Conservation (phyloP, 1,140 invertebrate genomes). For the Drosophila repletoides region DNA sequence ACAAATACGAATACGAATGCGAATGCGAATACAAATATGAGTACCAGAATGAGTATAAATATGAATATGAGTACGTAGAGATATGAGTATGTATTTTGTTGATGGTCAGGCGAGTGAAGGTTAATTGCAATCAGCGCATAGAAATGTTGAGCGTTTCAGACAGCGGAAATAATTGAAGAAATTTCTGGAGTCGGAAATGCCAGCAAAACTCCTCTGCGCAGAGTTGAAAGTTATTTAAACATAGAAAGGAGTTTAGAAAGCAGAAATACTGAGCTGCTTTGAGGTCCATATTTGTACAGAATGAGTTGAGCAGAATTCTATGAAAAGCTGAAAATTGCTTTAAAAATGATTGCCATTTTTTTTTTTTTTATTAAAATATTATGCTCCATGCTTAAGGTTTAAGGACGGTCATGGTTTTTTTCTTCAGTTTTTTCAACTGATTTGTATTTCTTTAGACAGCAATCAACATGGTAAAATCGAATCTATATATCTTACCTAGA, state of each 20-base stretch:
- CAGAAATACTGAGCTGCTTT: too few relatives aligned
- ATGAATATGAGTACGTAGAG: not conserved
- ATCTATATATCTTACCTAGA: too few relatives aligned
- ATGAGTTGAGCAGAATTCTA: too few relatives aligned
- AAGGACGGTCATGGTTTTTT: too few relatives aligned
- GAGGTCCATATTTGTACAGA: too few relatives aligned
- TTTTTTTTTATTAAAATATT: too few relatives aligned
- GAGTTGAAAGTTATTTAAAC: not conserved
- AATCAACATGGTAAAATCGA: too few relatives aligned
- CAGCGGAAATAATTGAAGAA: conserved; percentile 37
- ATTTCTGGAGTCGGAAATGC: conserved; percentile 27
- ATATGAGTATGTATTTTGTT: conserved; percentile 3
- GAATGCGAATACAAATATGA: not conserved
- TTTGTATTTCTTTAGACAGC: too few relatives aligned
- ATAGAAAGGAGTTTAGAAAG: conserved; percentile 1
- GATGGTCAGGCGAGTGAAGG: conserved; percentile 5
- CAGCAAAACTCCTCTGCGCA: conserved; percentile 7
- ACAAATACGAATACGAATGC: not conserved
- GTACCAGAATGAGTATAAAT: not conserved
- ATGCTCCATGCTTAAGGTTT: too few relatives aligned
- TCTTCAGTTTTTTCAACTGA: too few relatives aligned
- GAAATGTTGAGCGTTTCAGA: conserved; percentile 28
- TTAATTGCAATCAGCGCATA: conserved; percentile 35
- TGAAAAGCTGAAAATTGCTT: too few relatives aligned
- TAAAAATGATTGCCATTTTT: too few relatives aligned